A percentile compares a stretch with the other conserved stretches of the same genome.
These are phyloP conservation scores for Betta splendens DNA, from an alignment of 2,797 vertebrate genomes.

Conservation along the genomic window DNA sequence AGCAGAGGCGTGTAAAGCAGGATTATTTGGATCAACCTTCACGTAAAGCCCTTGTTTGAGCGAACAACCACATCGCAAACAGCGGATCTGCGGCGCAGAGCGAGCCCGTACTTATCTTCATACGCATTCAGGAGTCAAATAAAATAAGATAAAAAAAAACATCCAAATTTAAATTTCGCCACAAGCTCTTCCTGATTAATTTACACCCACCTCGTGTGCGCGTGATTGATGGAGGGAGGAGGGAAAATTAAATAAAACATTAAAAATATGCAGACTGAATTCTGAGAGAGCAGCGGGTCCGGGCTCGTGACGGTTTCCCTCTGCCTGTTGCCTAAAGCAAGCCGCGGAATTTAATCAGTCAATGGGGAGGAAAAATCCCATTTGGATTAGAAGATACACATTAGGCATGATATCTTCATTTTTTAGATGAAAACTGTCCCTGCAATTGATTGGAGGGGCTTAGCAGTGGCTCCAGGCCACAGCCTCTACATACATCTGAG, in stretches of 20 bases:
- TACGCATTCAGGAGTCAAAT: constrained; percentile 26
- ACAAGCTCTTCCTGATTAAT: constrained; percentile 43
- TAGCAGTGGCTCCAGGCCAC: constrained; percentile 35
- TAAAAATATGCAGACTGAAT: constrained; percentile 25
- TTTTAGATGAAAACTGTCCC: constrained; percentile 28
- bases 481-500: constrained; percentile 17
- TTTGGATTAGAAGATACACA: constrained; percentile 40
- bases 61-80: neutral
- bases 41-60: constrained; percentile 7
- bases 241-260: constrained; percentile 45
- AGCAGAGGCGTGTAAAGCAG: neutral
- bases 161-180: constrained; percentile 32
- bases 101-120: constrained; percentile 5
- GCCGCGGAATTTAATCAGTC: constrained; percentile 55
- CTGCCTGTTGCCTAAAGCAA: constrained; percentile 53
- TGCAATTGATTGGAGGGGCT: constrained; percentile 36
- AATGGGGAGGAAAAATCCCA: constrained; percentile 46
- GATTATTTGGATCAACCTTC: constrained; percentile 22
- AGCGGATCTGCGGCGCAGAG: neutral
- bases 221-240: constrained; percentile 41
- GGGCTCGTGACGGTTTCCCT: constrained; percentile 36
- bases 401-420: constrained; percentile 46
- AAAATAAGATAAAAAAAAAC: too few species aligned
- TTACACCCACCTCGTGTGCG: constrained; percentile 32
- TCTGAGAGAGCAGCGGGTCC: constrained; percentile 23